Conservation (phyloP, 2,113 vertebrate species). For the Sylvilagus bachmani region DNA sequence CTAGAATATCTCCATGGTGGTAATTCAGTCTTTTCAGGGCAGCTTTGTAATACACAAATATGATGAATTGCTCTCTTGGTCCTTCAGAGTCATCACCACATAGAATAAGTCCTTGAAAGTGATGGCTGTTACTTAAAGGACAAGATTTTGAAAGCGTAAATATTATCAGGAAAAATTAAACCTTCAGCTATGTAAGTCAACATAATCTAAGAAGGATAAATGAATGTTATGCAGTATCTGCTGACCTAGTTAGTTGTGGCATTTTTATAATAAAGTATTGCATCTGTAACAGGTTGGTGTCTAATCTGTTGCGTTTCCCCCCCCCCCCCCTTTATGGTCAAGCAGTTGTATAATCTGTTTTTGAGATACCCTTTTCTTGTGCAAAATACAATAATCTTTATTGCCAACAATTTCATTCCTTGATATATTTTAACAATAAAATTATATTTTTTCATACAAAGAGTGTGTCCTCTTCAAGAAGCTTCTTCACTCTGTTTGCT, state of each 20-base stretch:
- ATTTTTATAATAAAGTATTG: conserved; percentile 32
- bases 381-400: conserved; percentile 1
- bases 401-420: background rate
- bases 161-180: conserved; percentile 25
- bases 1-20: background rate
- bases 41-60: background rate
- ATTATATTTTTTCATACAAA: conserved; percentile 3
- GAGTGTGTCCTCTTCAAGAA: conserved; percentile 34
- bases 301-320: background rate
- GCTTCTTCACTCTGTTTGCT: conserved; percentile 46
- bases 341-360: conserved; percentile 18
- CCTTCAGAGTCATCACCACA: background rate
- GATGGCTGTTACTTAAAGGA: conserved; percentile 11
- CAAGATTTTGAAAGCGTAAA: conserved; percentile 28
- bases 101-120: conserved; percentile 37
- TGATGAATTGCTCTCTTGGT: conserved; percentile 8
- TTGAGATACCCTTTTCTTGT: background rate
- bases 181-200: background rate
- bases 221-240: background rate
- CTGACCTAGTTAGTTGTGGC: background rate
- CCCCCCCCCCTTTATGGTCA: too few relatives aligned
- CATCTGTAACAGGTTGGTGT: background rate
- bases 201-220: conserved; percentile 38
- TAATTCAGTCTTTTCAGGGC: background rate
- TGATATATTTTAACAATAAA: conserved; percentile 18